Base-by-base conservation (phyloP, 2,797 vertebrate genomes). In the Chelon auratus region DNA sequence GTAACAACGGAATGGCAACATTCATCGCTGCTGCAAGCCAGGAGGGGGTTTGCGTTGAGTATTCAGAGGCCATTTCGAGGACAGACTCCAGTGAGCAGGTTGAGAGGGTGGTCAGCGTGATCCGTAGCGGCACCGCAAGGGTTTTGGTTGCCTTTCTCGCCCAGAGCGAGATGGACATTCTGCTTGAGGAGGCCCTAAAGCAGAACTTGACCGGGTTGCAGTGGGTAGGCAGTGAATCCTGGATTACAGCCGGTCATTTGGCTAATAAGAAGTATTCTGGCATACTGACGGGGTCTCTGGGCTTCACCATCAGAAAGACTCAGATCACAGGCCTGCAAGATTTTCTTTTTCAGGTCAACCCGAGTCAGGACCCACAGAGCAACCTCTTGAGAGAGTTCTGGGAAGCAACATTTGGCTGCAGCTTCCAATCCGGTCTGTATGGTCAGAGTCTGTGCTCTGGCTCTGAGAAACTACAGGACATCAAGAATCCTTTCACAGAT, bases 181-280 rank as follows among this genome's bases (percentile, higher is more conserved):
- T 95, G 37, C 77, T 95, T 18, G 90, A 94, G 4, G 94, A 95
- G 71, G 85, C 91, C 33, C 60, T 93, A 36, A 85, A 59, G 13
- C 93, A 94, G 77, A 95, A 95, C 59, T 43, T 95, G 50, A 94
- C 90, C 0, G 93, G 90, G 26, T 69, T 94, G 55, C 93, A 94
- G 79, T 95, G 94, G 94, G 85, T 95, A 9, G 94, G 93, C 33
- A 94, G 92, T 72, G 94, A 95, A 82, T 94, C 94, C 59, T 95
- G 94, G 94, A 94, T 95, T 50, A 93, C 94, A 43, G 87, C 90
- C 7, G 74, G 85, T 59, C 77, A 93, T 68, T 68, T 94, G 59
- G 82, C 93, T 55, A 87, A 57, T 12, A 68, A 82, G n/a, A 88
- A 37, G 52, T 84, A 84, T 43, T 89, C 90, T 4, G 58, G 57